Evolutionary conservation across 2,797 vertebrate genomes (phyloP).

Genomic region (Xenentodon cancila): DNA sequence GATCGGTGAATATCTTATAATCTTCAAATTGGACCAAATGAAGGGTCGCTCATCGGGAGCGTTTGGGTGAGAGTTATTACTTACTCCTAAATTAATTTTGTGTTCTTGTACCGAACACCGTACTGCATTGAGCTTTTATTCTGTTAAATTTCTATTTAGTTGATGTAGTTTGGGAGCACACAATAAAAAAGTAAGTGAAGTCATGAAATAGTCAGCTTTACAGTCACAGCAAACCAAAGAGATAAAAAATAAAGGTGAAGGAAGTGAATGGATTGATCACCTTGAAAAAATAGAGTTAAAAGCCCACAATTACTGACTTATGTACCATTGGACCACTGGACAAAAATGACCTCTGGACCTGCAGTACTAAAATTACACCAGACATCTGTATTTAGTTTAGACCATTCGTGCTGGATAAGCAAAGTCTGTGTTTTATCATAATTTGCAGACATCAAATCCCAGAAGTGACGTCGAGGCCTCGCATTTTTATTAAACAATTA

Average conservation of each 20-base stretch:
- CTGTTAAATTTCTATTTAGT: constrained; percentile 19
- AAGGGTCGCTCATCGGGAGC: background rate
- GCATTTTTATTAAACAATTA: too few species aligned
- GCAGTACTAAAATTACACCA: too few species aligned
- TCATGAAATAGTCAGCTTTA: constrained; percentile 15
- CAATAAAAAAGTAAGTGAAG: too few species aligned
- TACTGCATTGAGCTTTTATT: constrained; percentile 12
- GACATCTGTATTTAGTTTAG: too few species aligned
- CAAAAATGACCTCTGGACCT: too few species aligned
- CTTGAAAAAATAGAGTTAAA: constrained; percentile 19
- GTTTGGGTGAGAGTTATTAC: background rate
- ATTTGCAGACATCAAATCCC: too few species aligned
- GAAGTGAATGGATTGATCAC: constrained; percentile 6
- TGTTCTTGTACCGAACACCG: constrained; percentile 12
- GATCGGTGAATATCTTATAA: constrained; percentile 12
- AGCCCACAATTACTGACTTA: constrained; percentile 14
- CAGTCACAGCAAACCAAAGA: constrained; percentile 7
- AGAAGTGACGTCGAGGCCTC: too few species aligned
- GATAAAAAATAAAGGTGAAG: constrained; percentile 23
- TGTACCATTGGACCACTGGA: too few species aligned
- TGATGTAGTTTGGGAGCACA: constrained; percentile 17
- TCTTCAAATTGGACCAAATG: constrained; percentile 3
- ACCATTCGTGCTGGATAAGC: too few species aligned
- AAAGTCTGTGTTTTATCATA: too few species aligned
- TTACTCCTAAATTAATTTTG: constrained; percentile 1